phyloP scores from a whole-genome alignment of 2,888 invertebrate genomes.

The Macaria notata region DNA sequence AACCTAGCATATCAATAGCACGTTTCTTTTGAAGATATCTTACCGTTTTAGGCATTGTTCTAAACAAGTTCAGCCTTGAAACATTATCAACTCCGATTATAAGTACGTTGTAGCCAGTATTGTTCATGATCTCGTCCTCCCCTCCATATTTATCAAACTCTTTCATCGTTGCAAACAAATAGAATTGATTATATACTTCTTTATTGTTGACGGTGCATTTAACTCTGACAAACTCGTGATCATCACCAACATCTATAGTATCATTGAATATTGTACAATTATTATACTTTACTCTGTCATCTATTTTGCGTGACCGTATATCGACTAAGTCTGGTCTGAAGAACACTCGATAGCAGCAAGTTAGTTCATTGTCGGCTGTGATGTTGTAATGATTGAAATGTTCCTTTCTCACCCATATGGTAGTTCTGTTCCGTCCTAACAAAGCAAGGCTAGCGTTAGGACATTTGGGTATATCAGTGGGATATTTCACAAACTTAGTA shows the following conservation, averaged over 20 bases:
- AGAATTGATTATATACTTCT: constrained; percentile 84
- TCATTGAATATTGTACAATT: constrained; percentile 67
- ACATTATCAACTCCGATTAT: constrained; percentile 93
- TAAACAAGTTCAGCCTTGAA: constrained; percentile 91
- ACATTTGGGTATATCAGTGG: constrained; percentile 18
- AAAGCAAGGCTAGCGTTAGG: constrained; percentile 39
- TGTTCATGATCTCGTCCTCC: constrained; percentile 12
- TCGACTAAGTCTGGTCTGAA: constrained; percentile 24
- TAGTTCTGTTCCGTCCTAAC: constrained; percentile 76
- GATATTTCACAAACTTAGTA: constrained; percentile 40
- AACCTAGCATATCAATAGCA: constrained; percentile 91
- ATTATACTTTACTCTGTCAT: constrained; percentile 63
- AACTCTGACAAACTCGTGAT: constrained; percentile 85
- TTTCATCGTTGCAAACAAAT: constrained; percentile 80
- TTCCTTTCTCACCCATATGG: constrained; percentile 71
- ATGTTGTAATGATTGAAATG: constrained; percentile 72
- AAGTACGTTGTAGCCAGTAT: constrained; percentile 84
- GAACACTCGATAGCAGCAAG: constrained; percentile 82
- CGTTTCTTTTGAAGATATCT: constrained; percentile 83
- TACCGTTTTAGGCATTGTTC: constrained; percentile 90
- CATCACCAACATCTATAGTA: constrained; percentile 54
- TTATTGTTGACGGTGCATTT: constrained; percentile 69
- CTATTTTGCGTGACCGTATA: constrained; percentile 37
- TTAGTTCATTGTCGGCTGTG: constrained; percentile 51
- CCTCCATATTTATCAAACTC: constrained; percentile 29